phyloP scores from a whole-genome alignment of 2,888 invertebrate species.

The Cordilura impudica region DNA sequence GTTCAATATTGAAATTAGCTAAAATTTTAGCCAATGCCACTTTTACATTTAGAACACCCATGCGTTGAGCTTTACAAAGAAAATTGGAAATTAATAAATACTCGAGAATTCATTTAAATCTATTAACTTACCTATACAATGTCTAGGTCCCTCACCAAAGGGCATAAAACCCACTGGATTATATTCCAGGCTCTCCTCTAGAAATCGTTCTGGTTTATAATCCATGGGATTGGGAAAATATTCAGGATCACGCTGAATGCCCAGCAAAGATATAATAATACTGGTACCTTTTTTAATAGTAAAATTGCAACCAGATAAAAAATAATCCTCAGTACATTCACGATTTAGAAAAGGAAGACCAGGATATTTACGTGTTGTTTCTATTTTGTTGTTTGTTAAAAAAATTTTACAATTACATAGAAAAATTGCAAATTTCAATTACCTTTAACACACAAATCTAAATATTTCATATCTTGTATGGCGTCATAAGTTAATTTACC shows the following conservation, averaged over 20 bases:
- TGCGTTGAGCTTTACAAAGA: slow-evolving; percentile 61
- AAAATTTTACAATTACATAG: neutral
- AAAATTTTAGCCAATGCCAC: slow-evolving; percentile 65
- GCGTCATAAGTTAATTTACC: slow-evolving; percentile 75
- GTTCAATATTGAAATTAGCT: slow-evolving; percentile 62
- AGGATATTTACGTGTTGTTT: slow-evolving; percentile 77
- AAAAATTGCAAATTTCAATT: slow-evolving; percentile 10
- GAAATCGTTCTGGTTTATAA: slow-evolving; percentile 77
- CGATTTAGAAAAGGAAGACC: slow-evolving; percentile 75
- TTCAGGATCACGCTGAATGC: slow-evolving; percentile 75
- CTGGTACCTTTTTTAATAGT: slow-evolving; percentile 74
- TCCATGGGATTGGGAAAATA: slow-evolving; percentile 76
- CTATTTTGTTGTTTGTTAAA: slow-evolving; percentile 59
- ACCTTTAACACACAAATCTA: slow-evolving; percentile 78
- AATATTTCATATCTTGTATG: slow-evolving; percentile 77
- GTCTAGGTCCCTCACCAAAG: slow-evolving; percentile 77
- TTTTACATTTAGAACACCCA: slow-evolving; percentile 66
- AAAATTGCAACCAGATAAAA: slow-evolving; percentile 67
- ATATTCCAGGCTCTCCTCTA: slow-evolving; percentile 68
- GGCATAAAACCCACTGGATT: slow-evolving; percentile 73
- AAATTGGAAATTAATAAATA: neutral
- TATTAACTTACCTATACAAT: slow-evolving; percentile 73
- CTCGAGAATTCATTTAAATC: neutral
- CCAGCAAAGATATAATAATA: slow-evolving; percentile 74
- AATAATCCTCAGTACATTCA: slow-evolving; percentile 68